phyloP scores from a whole-genome alignment of 64 coral and sea anemone species.

The Exaiptasia diaphana region DNA sequence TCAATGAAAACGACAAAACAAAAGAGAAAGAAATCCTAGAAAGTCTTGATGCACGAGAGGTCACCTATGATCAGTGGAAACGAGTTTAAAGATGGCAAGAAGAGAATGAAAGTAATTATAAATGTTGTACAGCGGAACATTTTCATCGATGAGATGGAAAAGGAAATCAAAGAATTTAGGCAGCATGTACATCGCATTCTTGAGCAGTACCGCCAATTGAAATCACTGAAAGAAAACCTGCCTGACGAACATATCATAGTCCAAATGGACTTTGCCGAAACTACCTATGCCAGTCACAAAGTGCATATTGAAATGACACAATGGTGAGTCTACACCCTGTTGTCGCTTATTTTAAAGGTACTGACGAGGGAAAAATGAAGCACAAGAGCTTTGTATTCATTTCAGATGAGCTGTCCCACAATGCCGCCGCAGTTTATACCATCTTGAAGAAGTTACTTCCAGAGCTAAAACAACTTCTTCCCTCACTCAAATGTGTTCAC shows the following conservation, averaged over 20 bases:
- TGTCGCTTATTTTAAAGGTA: constrained; percentile 26
- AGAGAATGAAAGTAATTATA: constrained; percentile 37
- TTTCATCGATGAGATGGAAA: background rate
- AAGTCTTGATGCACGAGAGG: background rate
- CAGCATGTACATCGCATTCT: constrained; percentile 4
- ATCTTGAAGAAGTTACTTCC: constrained; percentile 9
- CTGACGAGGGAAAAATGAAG: background rate
- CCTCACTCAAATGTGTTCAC: background rate
- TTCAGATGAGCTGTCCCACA: constrained; percentile 35
- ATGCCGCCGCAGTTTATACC: constrained; percentile 17
- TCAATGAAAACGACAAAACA: background rate
- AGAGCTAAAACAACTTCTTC: background rate
- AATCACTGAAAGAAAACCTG: background rate
- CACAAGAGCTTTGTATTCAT: constrained; percentile 42
- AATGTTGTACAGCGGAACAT: background rate
- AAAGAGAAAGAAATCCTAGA: background rate
- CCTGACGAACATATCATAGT: background rate
- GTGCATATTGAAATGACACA: constrained; percentile 51
- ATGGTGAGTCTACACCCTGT: constrained; percentile 53
- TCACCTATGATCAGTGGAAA: constrained; percentile 43
- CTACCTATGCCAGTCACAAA: constrained; percentile 49
- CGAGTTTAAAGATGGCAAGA: constrained; percentile 29
- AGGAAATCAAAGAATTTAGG: constrained; percentile 1
- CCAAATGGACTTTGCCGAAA: constrained; percentile 63
- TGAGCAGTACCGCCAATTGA: constrained; percentile 6